phyloP scores from a whole-genome alignment of 2,113 vertebrate genomes.

The Sisor rabdophorus region DNA sequence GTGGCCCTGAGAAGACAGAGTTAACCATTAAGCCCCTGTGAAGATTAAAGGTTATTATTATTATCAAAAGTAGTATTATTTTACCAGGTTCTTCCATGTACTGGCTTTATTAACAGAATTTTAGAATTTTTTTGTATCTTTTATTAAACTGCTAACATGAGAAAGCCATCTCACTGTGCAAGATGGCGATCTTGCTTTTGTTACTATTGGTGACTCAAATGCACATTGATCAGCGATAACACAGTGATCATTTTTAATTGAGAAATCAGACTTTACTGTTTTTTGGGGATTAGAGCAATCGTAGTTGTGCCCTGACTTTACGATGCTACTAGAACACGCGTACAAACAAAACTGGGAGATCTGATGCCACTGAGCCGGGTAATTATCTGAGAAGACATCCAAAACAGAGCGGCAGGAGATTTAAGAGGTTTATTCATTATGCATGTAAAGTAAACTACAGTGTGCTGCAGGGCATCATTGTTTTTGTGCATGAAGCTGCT shows the following conservation, averaged over 20 bases:
- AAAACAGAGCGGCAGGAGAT: background rate
- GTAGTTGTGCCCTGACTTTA: background rate
- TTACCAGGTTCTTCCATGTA: background rate
- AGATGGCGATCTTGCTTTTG: background rate
- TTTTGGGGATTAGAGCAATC: background rate
- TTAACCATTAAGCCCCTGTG: no score
- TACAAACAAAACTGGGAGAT: background rate
- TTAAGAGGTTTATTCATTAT: constrained; percentile 15
- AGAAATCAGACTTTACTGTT: background rate
- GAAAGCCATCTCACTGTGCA: background rate
- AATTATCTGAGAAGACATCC: background rate
- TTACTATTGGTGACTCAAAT: background rate
- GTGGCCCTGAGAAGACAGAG: no score
- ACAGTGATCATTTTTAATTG: background rate
- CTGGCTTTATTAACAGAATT: no score
- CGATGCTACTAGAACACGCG: background rate
- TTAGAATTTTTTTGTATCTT: no score
- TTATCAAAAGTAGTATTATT: background rate
- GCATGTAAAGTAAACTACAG: constrained; percentile 8
- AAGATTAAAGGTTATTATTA: background rate
- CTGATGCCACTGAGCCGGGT: background rate
- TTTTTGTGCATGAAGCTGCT: background rate
- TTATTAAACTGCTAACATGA: background rate
- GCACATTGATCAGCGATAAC: background rate
- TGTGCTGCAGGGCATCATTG: background rate